Evolutionary conservation across 2,888 invertebrate species (phyloP), one percentile per base, ranked within the genome.

Genomic region (Nemapogon koenigi): DNA sequence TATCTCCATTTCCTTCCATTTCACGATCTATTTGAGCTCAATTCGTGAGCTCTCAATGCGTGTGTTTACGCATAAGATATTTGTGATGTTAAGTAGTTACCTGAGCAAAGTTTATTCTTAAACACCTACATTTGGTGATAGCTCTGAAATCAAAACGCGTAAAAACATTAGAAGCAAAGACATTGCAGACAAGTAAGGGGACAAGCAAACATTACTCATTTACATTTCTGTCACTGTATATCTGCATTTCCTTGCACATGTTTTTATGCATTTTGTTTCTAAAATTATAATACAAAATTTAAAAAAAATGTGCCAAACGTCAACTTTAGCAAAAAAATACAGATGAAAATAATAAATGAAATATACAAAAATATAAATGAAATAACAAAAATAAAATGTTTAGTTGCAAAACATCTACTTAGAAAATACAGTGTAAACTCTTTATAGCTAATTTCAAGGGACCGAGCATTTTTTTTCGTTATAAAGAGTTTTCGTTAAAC

Each of bases 161-260:
- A 16, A 32, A 32, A 32, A 32, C 32, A 32, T 32, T 32, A 16
- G 18, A 32, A 3, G 18, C 32, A 32, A 17, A 16, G 15, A 32
- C 3, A 32, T 30, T 30, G 16, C 30, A 30, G 37, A 45, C 42
- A 38, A 31, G 45, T 42, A 44, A 43, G 39, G 27, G 11, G 26
- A 32, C 15, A 11, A 1, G 8, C 32, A 17, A 17, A 17, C 3
- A 32, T 18, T 14, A 32, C 7, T 19, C 2, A 18, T n/a, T 38
- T 31, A 22, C 31, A 25, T 26, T 26, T 19, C 16, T 14, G 22
- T 26, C 11, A 19, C 17, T 18, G 22, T 41, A 41, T 44, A 42
- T 55, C 76, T 72, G 75, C 71, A 75, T 75, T 73, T 71, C 75
- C 72, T 73, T 72, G 69, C 73, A 62, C 62, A 66, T 67, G 53